Evolutionary conservation across 2,888 invertebrate genomes (phyloP).

Genomic region (Geophilus truncorum): DNA sequence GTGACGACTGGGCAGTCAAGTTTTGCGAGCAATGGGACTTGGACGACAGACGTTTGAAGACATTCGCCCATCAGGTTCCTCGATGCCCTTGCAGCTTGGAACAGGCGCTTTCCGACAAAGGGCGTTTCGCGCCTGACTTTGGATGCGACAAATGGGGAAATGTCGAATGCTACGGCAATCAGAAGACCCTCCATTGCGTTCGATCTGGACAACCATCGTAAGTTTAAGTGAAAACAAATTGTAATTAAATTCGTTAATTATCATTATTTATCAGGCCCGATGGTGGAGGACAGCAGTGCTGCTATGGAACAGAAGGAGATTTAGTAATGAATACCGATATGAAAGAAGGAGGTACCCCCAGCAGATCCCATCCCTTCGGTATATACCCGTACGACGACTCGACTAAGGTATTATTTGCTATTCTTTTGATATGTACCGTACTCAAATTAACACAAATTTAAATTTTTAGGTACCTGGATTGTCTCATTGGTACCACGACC

Average conservation of each 20-base stretch:
- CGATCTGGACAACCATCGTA: slow-evolving; percentile 85
- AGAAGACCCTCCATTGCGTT: slow-evolving; percentile 87
- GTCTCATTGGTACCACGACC: slow-evolving; percentile 94
- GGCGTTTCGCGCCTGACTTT: slow-evolving; percentile 82
- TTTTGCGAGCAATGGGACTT: slow-evolving; percentile 88
- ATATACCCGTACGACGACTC: slow-evolving; percentile 91
- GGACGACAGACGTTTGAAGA: slow-evolving; percentile 72
- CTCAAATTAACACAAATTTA: background rate
- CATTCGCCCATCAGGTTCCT: slow-evolving; percentile 69
- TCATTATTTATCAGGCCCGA: slow-evolving; percentile 51
- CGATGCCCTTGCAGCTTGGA: slow-evolving; percentile 84
- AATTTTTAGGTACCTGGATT: slow-evolving; percentile 67
- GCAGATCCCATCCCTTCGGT: slow-evolving; percentile 80
- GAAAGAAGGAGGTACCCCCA: slow-evolving; percentile 75
- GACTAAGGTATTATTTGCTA: slow-evolving; percentile 64
- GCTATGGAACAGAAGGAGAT: slow-evolving; percentile 86
- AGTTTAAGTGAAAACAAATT: slow-evolving; percentile 48
- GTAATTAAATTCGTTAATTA: background rate
- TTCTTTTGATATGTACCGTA: background rate
- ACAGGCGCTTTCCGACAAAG: slow-evolving; percentile 87
- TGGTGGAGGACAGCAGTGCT: slow-evolving; percentile 94
- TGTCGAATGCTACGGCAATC: slow-evolving; percentile 74
- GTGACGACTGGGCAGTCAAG: slow-evolving; percentile 71
- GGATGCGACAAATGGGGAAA: slow-evolving; percentile 89
- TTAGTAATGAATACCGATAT: slow-evolving; percentile 93